Percentiles rank a stretch among this genome's conserved stretches.
Conservation (phyloP, 2,888 invertebrate species). For the Notodonta ziczac region DNA sequence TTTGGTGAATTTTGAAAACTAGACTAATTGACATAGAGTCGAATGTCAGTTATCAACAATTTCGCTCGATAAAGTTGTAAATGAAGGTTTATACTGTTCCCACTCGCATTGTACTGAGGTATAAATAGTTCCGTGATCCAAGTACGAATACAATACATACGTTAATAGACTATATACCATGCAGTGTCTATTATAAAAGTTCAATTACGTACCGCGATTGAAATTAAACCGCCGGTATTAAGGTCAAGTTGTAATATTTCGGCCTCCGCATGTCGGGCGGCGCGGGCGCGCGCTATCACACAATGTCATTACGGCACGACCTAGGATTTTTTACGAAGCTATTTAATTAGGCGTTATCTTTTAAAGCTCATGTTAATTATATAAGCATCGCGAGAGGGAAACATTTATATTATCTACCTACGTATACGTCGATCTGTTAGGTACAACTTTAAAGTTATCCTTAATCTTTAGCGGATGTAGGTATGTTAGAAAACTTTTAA, state of each 20-base stretch:
- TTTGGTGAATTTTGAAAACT: no score
- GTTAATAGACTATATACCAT: slow-evolving; percentile 30
- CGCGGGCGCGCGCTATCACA: slow-evolving; percentile 39
- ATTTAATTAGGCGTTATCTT: slow-evolving; percentile 28
- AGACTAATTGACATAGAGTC: no score
- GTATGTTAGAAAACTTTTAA: not conserved
- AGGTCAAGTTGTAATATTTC: slow-evolving; percentile 57
- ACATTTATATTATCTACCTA: slow-evolving; percentile 37
- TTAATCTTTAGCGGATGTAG: slow-evolving; percentile 1
- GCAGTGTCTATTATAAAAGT: slow-evolving; percentile 38
- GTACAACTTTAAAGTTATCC: slow-evolving; percentile 17
- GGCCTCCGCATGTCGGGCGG: slow-evolving; percentile 62
- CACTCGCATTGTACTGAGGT: not conserved
- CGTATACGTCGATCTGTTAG: slow-evolving; percentile 26
- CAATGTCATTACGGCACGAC: slow-evolving; percentile 53
- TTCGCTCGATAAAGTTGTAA: no score
- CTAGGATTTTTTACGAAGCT: slow-evolving; percentile 39
- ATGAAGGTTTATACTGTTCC: not conserved
- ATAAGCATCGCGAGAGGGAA: not conserved
- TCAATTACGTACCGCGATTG: slow-evolving; percentile 51
- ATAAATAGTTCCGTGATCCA: slow-evolving; percentile 13
- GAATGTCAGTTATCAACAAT: no score
- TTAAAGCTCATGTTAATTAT: slow-evolving; percentile 18
- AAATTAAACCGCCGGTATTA: slow-evolving; percentile 55
- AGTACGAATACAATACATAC: slow-evolving; percentile 22